Base-by-base conservation (phyloP, 2,888 invertebrate species). In the Andrena minutula region DNA sequence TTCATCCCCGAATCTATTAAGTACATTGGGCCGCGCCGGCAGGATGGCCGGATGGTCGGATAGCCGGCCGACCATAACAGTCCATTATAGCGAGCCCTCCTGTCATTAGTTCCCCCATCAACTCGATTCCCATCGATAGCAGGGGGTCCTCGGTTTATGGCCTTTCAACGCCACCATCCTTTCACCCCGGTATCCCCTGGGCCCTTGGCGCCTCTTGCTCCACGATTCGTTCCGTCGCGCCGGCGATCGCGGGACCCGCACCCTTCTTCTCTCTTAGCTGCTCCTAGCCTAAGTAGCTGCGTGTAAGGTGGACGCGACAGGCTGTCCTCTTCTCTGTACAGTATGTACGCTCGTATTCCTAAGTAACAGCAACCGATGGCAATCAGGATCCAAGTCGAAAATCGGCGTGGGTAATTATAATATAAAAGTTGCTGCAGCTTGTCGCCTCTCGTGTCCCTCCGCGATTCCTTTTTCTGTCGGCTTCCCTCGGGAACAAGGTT, bases 401-500 rank as follows among this genome's bases (percentile, higher is more conserved):
- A 90, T 91, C 89, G 89, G 86, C 89, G 90, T 91, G 5, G 41
- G 41, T 41, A 92, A 92, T 92, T 92, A 92, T 92, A 92, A 92
- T 92, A 92, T 91, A 89, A 92, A 92, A 92, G 90, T 91, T 79
- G 90, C 86, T 90, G 91, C 90, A 79, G 86, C 89, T 88, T 90
- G 88, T 89, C 88, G 89, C 85, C 86, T 85, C 79, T 85, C 89
- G 86, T 90, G 88, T 89, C 78, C 68, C 86, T 87, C 84, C 86
- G 83, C 86, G 88, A 89, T 88, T 89, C 87, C 85, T 86, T 86
- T 86, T 88, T 85, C 86, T 86, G 86, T 87, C 88, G 86, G 84
- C 86, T 90, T 91, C 89, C 91, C 86, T 75, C 76, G 81, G 86
- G 88, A 89, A 90, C 88, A 89, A 87, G 88, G 84, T 89, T 77